Base-by-base conservation (phyloP, 2,888 invertebrate species). In the Mesorhabditis spiculigera region DNA sequence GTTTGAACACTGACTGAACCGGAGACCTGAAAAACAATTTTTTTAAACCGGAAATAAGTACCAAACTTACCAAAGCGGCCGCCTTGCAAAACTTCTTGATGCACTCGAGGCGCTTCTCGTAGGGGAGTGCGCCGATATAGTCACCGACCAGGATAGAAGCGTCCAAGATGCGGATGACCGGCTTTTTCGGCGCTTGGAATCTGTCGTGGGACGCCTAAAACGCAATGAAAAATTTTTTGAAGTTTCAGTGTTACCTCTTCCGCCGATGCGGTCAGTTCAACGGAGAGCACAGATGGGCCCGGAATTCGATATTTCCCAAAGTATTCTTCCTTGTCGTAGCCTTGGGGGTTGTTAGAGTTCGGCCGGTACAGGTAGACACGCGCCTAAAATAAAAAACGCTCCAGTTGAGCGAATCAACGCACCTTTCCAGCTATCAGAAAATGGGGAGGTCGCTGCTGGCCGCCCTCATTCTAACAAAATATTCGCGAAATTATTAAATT, bases 91-190 rank as follows among this genome's bases (percentile, higher is more conserved):
- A 82, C 75, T 84, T 84, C 43, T 75, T 70, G 4, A 76, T 77
- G 13, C 80, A 77, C 43, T 69, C 71, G 71, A 79, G 71, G 58
- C 84, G 71, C 42, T 75, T 68, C 5, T 72, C 69, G 69, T 76
- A 78, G 13, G 75, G 70, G 44, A 81, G 71, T 5, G 75, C 67
- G 43, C 78, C 71, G 4, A 85, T 74, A 72, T 82, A 72, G 69
- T 85, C 83, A 10, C 84, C 85, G 63, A 74, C 73, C 5, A 85
- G 72, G 6, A 79, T 76, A 3, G 79, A 80, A 0, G 83, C 85
- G 67, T 85, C 85, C 45, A 83, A 45, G 43, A 85, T 78, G 16
- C 81, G 73, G 16, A 85, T 16, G 6, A 81, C 28, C 1, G 3
- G 28, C 28, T 28, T 28, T 3, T 28, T 69, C 5, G 72, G 65